Evolutionary conservation across 2,113 vertebrate species (phyloP).

Genomic region (Leiothrix lutea): DNA sequence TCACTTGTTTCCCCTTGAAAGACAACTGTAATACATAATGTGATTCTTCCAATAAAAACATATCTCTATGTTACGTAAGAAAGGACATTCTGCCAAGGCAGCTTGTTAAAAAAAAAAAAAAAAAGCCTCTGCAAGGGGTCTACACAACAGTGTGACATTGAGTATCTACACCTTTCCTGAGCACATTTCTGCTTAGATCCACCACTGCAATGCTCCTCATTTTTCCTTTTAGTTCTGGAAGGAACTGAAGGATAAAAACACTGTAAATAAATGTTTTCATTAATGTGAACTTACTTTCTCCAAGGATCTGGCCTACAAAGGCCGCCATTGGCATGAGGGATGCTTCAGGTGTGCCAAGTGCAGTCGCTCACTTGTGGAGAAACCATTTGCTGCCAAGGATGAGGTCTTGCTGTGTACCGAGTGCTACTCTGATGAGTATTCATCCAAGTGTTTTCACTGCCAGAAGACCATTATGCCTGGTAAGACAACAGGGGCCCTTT

Average conservation of each 20-base stretch:
- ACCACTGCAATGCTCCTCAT: background rate
- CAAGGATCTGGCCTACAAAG: constrained; percentile 81
- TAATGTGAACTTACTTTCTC: constrained; percentile 45
- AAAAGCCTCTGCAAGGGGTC: background rate
- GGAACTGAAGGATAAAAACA: background rate
- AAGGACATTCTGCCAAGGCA: background rate
- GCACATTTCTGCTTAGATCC: background rate
- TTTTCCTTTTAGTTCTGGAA: background rate
- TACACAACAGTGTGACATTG: background rate
- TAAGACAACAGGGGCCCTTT: constrained; percentile 36
- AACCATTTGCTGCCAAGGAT: constrained; percentile 80
- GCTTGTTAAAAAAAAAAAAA: too few species aligned
- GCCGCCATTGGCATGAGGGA: constrained; percentile 77
- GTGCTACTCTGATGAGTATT: constrained; percentile 80
- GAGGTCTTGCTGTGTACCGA: constrained; percentile 77
- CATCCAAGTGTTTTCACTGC: constrained; percentile 81
- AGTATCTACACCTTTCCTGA: background rate
- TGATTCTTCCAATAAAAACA: background rate
- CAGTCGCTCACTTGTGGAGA: constrained; percentile 74
- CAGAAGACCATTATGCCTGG: constrained; percentile 82
- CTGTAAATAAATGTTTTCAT: background rate
- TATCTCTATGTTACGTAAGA: background rate
- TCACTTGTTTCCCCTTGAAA: background rate
- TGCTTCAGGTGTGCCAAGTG: constrained; percentile 82
- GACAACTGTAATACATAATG: background rate